Evolutionary conservation across 2,888 invertebrate genomes (phyloP).

Genomic region (Girardia tigrina): DNA sequence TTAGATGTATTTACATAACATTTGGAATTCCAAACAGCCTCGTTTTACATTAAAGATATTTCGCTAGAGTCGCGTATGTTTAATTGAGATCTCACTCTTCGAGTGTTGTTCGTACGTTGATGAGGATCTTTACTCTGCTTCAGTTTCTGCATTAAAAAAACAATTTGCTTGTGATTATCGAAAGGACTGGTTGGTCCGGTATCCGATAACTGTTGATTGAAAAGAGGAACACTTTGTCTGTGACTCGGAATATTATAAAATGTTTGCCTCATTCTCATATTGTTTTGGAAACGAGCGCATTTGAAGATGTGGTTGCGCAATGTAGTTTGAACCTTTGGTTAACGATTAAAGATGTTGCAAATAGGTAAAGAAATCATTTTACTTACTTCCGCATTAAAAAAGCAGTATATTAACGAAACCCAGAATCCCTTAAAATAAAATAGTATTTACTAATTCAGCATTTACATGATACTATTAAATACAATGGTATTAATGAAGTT

Average conservation of each 20-base stretch:
- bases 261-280: background rate
- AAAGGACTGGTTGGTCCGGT: background rate
- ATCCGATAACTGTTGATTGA: background rate
- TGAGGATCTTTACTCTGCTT: background rate
- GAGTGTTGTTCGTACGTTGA: background rate
- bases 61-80: background rate
- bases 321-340: constrained; percentile 13
- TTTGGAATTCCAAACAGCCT: too few relatives aligned
- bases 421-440: too few relatives aligned
- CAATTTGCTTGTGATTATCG: constrained; percentile 3
- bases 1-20: too few relatives aligned
- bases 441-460: too few relatives aligned
- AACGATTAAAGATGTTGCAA: too few relatives aligned
- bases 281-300: constrained; percentile 7
- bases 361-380: too few relatives aligned
- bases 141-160: background rate
- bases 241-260: constrained; percentile 5
- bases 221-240: constrained; percentile 4
- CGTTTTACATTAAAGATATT: background rate
- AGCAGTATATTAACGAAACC: too few relatives aligned
- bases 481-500: too few relatives aligned
- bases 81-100: constrained; percentile 9
- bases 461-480: too few relatives aligned
- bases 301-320: background rate
- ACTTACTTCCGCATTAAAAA: too few relatives aligned